phyloP scores from a whole-genome alignment of 2,113 vertebrate genomes.

The Cardinalis cardinalis region DNA sequence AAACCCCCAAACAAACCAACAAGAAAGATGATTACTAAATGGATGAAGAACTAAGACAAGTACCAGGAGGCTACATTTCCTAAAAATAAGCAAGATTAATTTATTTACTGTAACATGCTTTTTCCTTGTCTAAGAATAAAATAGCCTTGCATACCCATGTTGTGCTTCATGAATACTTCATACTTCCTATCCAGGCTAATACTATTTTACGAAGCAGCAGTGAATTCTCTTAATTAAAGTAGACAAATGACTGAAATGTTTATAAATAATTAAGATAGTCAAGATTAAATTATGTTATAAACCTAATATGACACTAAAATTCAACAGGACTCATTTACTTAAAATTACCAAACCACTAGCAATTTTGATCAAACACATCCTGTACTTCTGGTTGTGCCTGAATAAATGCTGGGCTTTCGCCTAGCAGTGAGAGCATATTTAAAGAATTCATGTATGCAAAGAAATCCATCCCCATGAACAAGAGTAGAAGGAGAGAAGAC shows the following conservation, averaged over 20 bases:
- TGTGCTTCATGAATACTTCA: not conserved
- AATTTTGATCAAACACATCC: not conserved
- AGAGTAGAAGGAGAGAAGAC: not conserved
- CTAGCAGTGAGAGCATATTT: not conserved
- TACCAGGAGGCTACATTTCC: not conserved
- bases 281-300: not conserved
- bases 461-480: not conserved
- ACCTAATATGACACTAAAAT: not conserved
- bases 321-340: not conserved
- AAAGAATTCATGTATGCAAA: not conserved
- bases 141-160: not conserved
- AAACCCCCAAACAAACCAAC: not conserved
- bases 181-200: not conserved
- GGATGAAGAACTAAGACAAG: not conserved
- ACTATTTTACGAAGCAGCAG: not conserved
- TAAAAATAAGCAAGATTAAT: not conserved
- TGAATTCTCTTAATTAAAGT: not conserved
- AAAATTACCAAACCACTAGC: not conserved
- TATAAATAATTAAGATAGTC: not conserved
- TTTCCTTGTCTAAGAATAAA: not conserved
- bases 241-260: not conserved
- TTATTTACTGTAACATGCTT: not conserved
- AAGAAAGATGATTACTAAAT: not conserved
- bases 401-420: not conserved
- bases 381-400: not conserved